These are phyloP conservation scores for Trachelus tabidus DNA, from an alignment of 2,888 invertebrate genomes.

Conservation along the genomic window DNA sequence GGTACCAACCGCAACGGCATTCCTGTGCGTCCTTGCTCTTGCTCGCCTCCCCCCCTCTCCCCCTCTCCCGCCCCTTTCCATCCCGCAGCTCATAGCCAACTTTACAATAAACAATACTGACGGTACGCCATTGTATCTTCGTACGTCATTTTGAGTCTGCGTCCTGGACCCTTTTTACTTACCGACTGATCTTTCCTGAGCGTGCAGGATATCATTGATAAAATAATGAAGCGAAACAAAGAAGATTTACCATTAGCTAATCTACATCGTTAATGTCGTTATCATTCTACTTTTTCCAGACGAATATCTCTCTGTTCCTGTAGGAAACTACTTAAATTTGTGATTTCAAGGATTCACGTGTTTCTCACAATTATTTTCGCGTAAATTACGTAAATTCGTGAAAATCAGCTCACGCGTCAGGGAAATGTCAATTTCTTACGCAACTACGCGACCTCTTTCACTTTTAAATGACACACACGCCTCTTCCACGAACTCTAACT, in stretches of 20 bases:
- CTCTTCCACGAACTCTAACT: neutral
- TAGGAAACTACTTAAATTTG: neutral
- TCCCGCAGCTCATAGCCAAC: slow-evolving; percentile 14
- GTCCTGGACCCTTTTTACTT: slow-evolving; percentile 13
- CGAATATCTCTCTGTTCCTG: neutral
- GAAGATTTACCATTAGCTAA: neutral
- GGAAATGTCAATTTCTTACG: neutral
- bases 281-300: neutral
- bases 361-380: no score
- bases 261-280: neutral
- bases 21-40: slow-evolving; percentile 36
- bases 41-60: slow-evolving; percentile 12
- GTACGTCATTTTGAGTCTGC: slow-evolving; percentile 28
- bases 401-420: neutral
- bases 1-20: slow-evolving; percentile 27
- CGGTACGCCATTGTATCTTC: slow-evolving; percentile 37
- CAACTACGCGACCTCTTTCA: neutral
- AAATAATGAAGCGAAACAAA: neutral
- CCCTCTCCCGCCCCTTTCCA: slow-evolving; percentile 16
- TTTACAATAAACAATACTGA: slow-evolving; percentile 40
- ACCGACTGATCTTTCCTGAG: neutral
- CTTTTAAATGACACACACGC: neutral
- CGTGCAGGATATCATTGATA: neutral
- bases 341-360: no score
- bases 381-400: neutral